phyloP scores from a whole-genome alignment of 2,797 vertebrate species.

The Xenentodon cancila region DNA sequence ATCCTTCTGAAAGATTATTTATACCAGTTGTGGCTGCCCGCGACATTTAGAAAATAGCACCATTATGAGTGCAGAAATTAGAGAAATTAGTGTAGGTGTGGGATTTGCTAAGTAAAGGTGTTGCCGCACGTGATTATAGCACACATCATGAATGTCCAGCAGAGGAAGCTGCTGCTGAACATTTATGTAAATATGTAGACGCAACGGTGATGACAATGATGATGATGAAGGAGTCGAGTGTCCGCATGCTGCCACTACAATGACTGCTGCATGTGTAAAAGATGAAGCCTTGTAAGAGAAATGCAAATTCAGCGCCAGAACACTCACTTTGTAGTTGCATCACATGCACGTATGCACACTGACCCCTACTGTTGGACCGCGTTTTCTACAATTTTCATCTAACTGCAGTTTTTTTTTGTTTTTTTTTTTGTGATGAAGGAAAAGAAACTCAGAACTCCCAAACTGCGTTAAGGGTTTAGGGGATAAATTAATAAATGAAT shows the following conservation, averaged over 20 bases:
- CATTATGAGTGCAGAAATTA: too few species aligned
- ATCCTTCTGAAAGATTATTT: constrained; percentile 4
- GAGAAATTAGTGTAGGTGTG: neutral
- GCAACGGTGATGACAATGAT: neutral
- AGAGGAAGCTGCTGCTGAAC: too few species aligned
- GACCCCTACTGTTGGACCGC: constrained; percentile 56
- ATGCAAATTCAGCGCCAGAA: neutral
- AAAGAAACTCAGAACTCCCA: neutral
- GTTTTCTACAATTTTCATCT: constrained; percentile 21
- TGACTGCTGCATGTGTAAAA: constrained; percentile 5
- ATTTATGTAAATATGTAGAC: too few species aligned
- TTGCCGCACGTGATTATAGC: too few species aligned
- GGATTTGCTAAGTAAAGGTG: too few species aligned
- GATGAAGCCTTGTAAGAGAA: constrained; percentile 2
- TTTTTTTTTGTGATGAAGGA: neutral
- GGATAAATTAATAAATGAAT: neutral
- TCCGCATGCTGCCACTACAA: neutral
- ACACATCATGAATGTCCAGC: too few species aligned
- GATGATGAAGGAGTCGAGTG: neutral
- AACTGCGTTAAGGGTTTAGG: neutral
- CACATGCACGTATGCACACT: constrained; percentile 25
- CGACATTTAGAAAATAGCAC: neutral
- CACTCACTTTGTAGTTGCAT: neutral
- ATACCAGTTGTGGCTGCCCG: neutral
- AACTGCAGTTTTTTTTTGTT: neutral